Evolutionary conservation across 2,113 vertebrate species (phyloP).

Genomic region (Brienomyrus brachyistius): DNA sequence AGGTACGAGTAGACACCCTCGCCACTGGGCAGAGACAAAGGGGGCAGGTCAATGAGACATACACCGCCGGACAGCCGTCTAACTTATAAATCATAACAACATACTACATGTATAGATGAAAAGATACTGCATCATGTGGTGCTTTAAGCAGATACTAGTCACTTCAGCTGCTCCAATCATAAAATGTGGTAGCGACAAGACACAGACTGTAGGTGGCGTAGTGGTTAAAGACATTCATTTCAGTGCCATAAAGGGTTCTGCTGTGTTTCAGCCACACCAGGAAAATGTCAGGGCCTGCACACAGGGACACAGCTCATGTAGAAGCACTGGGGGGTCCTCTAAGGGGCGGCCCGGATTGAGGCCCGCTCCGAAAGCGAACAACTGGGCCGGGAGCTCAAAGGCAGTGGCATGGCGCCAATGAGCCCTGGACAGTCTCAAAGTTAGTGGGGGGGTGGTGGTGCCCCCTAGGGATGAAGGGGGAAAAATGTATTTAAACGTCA

Average conservation of each 20-base stretch:
- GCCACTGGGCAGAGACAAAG: slow-evolving; percentile 44
- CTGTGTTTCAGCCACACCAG: neutral
- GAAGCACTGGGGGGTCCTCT: neutral
- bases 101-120: neutral
- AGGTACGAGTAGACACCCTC: slow-evolving; percentile 80
- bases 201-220: neutral
- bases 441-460: neutral
- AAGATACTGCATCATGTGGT: neutral
- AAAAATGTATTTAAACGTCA: neutral
- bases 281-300: neutral
- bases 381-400: neutral
- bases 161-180: neutral
- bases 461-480: neutral
- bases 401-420: neutral
- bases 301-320: neutral
- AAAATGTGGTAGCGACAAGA: neutral
- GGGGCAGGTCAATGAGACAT: neutral
- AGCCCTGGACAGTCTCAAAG: neutral
- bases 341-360: neutral
- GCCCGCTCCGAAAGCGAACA: neutral
- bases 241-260: neutral
- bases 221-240: neutral
- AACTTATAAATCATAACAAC: neutral
- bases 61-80: neutral
- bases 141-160: neutral